Conservation (phyloP, 2,113 vertebrate species). For the Coptodon bakossiorum region DNA sequence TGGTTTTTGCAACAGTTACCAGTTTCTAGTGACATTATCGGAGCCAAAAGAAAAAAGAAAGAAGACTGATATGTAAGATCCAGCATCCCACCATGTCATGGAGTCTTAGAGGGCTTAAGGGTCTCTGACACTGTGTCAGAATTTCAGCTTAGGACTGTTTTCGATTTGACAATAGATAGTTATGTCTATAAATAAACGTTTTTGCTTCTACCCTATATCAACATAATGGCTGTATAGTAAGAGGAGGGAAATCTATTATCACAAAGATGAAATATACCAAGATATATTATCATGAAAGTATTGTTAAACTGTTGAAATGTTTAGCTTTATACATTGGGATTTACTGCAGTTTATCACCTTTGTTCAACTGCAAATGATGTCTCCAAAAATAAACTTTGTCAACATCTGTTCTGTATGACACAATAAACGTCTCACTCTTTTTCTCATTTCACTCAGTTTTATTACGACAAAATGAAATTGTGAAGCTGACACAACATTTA, state of each 20-base stretch:
- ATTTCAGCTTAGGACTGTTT: background rate
- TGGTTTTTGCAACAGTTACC: background rate
- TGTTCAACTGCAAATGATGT: accelerated
- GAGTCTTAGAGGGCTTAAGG: background rate
- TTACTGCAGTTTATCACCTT: accelerated
- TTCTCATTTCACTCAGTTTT: background rate
- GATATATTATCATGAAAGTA: background rate
- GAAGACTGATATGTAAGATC: background rate
- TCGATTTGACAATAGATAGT: background rate
- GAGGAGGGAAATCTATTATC: background rate
- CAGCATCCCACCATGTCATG: background rate
- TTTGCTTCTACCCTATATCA: background rate
- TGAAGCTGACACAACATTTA: background rate
- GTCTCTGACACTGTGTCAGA: background rate
- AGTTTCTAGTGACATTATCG: background rate
- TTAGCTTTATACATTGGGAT: background rate
- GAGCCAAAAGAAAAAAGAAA: background rate
- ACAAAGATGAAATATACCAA: background rate
- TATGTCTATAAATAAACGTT: accelerated
- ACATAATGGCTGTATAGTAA: background rate
- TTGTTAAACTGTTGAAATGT: background rate
- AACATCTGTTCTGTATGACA: background rate
- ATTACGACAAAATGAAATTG: background rate
- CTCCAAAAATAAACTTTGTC: accelerated
- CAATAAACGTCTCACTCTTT: background rate